phyloP scores from a whole-genome alignment of 2,797 vertebrate genomes.

The Sebastes aleutianus region DNA sequence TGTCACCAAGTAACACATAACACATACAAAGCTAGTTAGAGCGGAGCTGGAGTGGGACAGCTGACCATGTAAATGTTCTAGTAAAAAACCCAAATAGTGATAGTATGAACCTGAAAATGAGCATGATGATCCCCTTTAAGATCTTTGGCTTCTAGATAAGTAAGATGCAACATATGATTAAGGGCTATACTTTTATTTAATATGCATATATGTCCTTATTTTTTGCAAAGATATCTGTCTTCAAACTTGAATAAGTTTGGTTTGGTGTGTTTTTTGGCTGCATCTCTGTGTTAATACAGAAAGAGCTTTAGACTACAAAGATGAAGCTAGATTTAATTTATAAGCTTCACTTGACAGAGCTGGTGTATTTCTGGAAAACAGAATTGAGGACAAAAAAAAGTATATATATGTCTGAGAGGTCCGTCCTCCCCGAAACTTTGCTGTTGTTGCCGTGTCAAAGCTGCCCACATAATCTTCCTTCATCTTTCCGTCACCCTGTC shows the following conservation, averaged over 20 bases:
- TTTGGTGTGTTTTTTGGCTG: neutral
- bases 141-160: neutral
- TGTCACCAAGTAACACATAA: too few species aligned
- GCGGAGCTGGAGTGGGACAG: too few species aligned
- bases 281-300: neutral
- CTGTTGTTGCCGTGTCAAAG: neutral
- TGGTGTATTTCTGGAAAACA: conserved; percentile 8
- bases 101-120: too few species aligned
- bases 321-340: neutral
- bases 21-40: too few species aligned
- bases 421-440: neutral
- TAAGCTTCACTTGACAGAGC: neutral
- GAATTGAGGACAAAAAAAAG: neutral
- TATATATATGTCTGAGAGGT: neutral
- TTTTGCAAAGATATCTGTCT: neutral
- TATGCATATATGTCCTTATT: neutral
- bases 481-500: neutral
- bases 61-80: too few species aligned
- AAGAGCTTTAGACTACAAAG: neutral
- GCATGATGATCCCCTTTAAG: neutral
- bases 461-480: neutral
- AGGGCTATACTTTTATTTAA: neutral
- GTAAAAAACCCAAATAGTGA: too few species aligned
- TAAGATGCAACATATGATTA: neutral
- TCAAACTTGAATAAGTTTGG: neutral